phyloP scores from a whole-genome alignment of 2,888 invertebrate genomes.

The Spilarctia lutea region DNA sequence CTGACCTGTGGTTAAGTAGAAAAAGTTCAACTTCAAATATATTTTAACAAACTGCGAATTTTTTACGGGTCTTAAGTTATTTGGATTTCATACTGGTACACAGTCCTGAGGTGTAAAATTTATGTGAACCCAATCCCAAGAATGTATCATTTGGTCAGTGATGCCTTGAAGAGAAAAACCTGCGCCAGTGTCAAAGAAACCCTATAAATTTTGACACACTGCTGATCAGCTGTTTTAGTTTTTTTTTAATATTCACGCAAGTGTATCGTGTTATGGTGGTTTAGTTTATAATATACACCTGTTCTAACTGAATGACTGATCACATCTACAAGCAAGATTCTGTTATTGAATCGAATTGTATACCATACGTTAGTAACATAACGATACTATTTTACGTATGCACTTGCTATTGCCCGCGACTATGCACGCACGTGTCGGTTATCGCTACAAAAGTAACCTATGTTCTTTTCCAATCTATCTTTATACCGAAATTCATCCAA shows the following conservation, averaged over 20 bases:
- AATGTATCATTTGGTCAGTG: conserved; percentile 14
- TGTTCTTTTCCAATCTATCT: too few species aligned
- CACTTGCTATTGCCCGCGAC: too few species aligned
- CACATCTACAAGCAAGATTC: not conserved
- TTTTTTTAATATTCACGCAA: not conserved
- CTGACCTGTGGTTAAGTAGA: too few species aligned
- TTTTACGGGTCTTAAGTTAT: too few species aligned
- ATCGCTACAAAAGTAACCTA: too few species aligned
- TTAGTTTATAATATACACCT: not conserved
- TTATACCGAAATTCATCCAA: too few species aligned
- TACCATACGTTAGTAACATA: too few species aligned
- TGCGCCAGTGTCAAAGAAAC: not conserved
- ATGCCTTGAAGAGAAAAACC: not conserved
- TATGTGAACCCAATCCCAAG: not conserved
- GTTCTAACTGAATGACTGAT: not conserved
- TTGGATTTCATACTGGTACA: not conserved
- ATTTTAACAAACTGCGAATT: too few species aligned
- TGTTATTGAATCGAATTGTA: not conserved
- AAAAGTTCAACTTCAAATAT: too few species aligned
- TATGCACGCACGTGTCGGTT: too few species aligned
- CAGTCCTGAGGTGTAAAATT: not conserved
- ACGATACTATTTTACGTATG: too few species aligned
- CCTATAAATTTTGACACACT: not conserved
- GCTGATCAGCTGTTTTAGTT: not conserved
- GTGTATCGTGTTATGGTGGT: not conserved